phyloP scores from a whole-genome alignment of 2,888 invertebrate genomes.

The Byasa hedistus region DNA sequence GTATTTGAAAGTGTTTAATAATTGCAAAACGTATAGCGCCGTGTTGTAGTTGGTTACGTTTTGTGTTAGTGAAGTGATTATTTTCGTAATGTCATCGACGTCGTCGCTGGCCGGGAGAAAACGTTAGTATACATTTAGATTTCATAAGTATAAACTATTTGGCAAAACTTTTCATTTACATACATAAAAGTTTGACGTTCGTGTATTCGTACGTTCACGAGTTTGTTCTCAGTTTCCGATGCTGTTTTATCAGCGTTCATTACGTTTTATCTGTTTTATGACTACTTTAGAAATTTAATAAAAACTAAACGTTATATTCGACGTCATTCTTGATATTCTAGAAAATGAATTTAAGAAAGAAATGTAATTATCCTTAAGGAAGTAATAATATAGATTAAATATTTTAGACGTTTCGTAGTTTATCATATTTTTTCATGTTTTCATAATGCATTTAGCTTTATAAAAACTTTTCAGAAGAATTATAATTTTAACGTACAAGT shows the following conservation, averaged over 20 bases:
- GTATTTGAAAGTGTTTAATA: conserved; percentile 59
- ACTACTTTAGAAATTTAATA: not conserved
- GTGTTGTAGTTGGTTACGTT: conserved; percentile 51
- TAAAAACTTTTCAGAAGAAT: too few relatives aligned
- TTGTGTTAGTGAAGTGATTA: conserved; percentile 48
- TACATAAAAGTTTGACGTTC: conserved; percentile 11
- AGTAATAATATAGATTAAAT: too few relatives aligned
- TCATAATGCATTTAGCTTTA: too few relatives aligned
- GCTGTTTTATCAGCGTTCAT: not conserved
- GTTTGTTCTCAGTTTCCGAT: not conserved
- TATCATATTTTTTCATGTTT: too few relatives aligned
- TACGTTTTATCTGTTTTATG: not conserved
- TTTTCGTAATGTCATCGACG: conserved; percentile 70
- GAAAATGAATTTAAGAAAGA: too few relatives aligned
- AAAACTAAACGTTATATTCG: not conserved
- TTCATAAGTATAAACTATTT: conserved; percentile 11
- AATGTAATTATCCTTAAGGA: too few relatives aligned
- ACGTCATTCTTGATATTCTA: too few relatives aligned
- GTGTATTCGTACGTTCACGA: conserved; percentile 1
- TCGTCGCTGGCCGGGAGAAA: conserved; percentile 63
- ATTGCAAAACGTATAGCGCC: conserved; percentile 58
- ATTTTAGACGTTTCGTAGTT: too few relatives aligned
- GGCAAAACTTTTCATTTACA: conserved; percentile 5
- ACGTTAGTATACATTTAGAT: conserved; percentile 66
- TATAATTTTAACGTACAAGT: too few relatives aligned